phyloP scores from a whole-genome alignment of 2,113 vertebrate genomes.

The Callipepla squamata region DNA sequence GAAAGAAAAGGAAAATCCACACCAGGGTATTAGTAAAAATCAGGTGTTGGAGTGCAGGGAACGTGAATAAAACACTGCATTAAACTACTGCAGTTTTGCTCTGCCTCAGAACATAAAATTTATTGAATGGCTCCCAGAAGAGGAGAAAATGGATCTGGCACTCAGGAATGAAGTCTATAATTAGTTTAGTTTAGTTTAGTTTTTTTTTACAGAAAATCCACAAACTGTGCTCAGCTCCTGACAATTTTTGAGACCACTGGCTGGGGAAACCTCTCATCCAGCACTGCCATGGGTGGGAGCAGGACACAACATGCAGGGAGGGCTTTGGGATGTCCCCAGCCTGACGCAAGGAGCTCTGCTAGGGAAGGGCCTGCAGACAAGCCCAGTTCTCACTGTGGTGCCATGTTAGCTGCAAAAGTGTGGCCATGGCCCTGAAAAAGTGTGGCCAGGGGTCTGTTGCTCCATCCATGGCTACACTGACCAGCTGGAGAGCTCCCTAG shows the following conservation, averaged over 20 bases:
- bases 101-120: conserved; percentile 46
- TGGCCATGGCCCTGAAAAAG: not conserved
- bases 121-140: conserved; percentile 53
- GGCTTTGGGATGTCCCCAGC: not conserved
- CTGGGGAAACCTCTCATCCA: not conserved
- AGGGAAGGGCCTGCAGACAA: not conserved
- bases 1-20: conserved; percentile 27
- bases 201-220: conserved; percentile 29
- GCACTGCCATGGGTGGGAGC: fast-evolving
- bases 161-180: conserved; percentile 3
- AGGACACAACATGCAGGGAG: fast-evolving
- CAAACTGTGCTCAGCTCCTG: not conserved
- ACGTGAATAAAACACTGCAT: conserved; percentile 15
- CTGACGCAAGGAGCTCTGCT: not conserved
- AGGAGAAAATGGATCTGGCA: conserved; percentile 35
- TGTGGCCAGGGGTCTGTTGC: not conserved
- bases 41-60: not conserved
- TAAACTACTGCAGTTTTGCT: not conserved
- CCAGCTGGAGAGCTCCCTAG: not conserved
- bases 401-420: not conserved
- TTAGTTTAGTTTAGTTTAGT: not conserved
- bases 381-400: not conserved
- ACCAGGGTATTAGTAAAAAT: conserved; percentile 14
- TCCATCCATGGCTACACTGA: not conserved
- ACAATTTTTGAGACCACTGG: not conserved